phyloP scores from a whole-genome alignment of 2,888 invertebrate species.

The Platypus cylindrus region DNA sequence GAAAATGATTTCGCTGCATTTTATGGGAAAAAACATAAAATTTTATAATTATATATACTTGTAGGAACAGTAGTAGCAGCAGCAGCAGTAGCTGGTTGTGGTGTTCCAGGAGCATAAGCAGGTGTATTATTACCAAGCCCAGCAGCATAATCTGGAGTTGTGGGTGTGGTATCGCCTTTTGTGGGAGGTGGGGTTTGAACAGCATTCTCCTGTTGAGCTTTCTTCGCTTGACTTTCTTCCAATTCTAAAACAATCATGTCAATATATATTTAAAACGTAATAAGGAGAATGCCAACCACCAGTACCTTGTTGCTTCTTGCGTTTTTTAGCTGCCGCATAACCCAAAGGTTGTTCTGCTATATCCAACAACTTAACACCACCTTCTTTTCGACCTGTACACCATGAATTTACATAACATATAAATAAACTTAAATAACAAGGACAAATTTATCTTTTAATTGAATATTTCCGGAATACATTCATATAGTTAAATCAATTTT shows the following conservation, averaged over 20 bases:
- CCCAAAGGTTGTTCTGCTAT: slow-evolving; percentile 86
- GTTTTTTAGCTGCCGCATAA: slow-evolving; percentile 73
- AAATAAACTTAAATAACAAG: too few relatives aligned
- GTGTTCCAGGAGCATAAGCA: slow-evolving; percentile 34
- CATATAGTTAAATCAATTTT: too few relatives aligned
- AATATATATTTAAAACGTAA: slow-evolving; percentile 5
- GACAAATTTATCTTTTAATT: too few relatives aligned
- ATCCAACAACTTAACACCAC: slow-evolving; percentile 88
- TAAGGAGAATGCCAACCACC: neutral
- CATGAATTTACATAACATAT: too few relatives aligned
- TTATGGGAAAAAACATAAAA: too few relatives aligned
- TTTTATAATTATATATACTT: too few relatives aligned
- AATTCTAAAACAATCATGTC: slow-evolving; percentile 35
- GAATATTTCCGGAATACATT: too few relatives aligned
- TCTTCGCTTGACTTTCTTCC: slow-evolving; percentile 47
- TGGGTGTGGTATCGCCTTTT: slow-evolving; percentile 19
- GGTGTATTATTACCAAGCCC: slow-evolving; percentile 54
- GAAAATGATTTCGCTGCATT: slow-evolving; percentile 1
- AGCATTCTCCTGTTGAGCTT: slow-evolving; percentile 41
- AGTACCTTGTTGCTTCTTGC: slow-evolving; percentile 66
- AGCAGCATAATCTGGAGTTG: slow-evolving; percentile 74
- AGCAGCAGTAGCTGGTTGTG: slow-evolving; percentile 28
- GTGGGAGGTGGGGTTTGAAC: slow-evolving; percentile 28
- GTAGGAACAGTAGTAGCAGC: too few relatives aligned
- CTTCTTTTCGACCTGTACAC: slow-evolving; percentile 62